phyloP scores from a whole-genome alignment of 1,140 invertebrate species.

The Bombyx mandarina region DNA sequence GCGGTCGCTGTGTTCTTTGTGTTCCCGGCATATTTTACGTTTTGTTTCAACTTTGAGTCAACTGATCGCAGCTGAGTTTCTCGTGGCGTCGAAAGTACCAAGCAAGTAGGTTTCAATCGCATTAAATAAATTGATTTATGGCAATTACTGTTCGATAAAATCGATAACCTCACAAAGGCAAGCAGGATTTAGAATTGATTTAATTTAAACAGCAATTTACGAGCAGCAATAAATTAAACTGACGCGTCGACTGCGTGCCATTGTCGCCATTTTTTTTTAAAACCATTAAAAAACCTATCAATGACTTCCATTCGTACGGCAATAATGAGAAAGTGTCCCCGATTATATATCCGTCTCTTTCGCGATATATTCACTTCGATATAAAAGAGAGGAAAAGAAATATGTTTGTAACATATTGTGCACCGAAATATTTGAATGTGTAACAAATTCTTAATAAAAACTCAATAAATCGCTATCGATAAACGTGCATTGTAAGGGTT shows the following conservation, averaged over 20 bases:
- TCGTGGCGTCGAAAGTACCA: too few species aligned
- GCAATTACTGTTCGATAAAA: slow-evolving; percentile 37
- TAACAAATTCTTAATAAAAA: slow-evolving; percentile 68
- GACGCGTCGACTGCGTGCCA: slow-evolving; percentile 41
- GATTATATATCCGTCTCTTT: slow-evolving; percentile 28
- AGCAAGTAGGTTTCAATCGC: neutral
- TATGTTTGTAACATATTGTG: slow-evolving; percentile 14
- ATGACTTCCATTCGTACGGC: slow-evolving; percentile 45
- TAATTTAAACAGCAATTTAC: slow-evolving; percentile 63
- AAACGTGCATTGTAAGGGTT: slow-evolving; percentile 49
- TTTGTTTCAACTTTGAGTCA: neutral
- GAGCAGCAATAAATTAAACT: slow-evolving; percentile 57
- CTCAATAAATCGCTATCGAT: slow-evolving; percentile 66
- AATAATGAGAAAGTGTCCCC: slow-evolving; percentile 26
- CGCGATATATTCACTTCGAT: slow-evolving; percentile 15
- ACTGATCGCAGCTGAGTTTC: too few species aligned
- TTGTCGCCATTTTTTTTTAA: slow-evolving; percentile 58
- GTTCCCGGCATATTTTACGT: slow-evolving; percentile 7
- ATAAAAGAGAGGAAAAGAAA: slow-evolving; percentile 21
- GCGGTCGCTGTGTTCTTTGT: slow-evolving; percentile 47
- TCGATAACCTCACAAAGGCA: slow-evolving; percentile 31
- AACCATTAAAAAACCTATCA: slow-evolving; percentile 67
- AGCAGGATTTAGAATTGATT: slow-evolving; percentile 54
- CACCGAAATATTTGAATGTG: slow-evolving; percentile 41
- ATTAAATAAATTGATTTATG: slow-evolving; percentile 47